These are phyloP conservation scores for Leptinotarsa lineolata DNA, from an alignment of 1,140 invertebrate species.

Conservation along the genomic window DNA sequence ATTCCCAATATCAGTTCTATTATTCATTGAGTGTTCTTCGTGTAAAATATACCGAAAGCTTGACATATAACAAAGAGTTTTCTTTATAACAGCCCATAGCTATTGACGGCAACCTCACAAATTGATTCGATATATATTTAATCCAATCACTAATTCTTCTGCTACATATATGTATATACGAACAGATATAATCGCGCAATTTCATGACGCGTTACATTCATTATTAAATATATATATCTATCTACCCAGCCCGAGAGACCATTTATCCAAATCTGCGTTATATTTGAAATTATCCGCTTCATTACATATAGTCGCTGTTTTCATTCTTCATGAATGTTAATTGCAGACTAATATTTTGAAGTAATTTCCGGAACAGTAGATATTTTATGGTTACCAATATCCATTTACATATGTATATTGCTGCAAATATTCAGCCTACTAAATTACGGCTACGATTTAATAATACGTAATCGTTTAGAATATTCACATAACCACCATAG, in stretches of 20 bases:
- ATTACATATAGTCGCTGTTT: not conserved
- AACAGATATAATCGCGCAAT: no score
- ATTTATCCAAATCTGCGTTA: constrained; percentile 5
- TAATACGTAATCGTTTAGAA: not conserved
- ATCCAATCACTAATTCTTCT: no score
- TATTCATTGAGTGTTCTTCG: no score
- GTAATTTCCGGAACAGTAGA: constrained; percentile 5
- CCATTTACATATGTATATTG: not conserved
- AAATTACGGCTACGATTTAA: not conserved
- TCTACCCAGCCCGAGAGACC: not conserved
- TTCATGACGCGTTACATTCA: not conserved
- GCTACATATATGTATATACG: no score
- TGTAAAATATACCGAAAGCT: no score
- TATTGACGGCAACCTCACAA: no score
- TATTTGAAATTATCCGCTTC: not conserved
- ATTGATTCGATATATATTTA: no score
- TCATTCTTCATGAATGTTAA: constrained; percentile 6
- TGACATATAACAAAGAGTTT: no score
- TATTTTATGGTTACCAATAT: not conserved
- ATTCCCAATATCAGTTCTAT: no score
- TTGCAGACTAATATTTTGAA: constrained; percentile 5
- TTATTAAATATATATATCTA: constrained; percentile 1
- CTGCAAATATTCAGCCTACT: not conserved
- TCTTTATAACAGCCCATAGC: no score
- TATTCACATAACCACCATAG: not conserved